Conservation (phyloP, 1,140 invertebrate genomes). For the Brachionus calyciflorus region DNA sequence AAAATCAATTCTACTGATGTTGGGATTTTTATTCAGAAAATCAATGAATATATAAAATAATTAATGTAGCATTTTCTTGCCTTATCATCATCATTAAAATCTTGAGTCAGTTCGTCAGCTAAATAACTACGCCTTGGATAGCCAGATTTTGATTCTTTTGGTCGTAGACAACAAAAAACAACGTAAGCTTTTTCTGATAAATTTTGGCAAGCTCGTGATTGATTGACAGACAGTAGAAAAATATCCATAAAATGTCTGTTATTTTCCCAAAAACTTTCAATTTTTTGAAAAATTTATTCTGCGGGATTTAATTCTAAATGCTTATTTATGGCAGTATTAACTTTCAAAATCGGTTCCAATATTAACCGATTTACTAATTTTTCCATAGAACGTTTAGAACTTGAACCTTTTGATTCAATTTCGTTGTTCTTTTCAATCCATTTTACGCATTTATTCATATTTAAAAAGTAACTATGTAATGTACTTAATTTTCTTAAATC, state of each 20-base stretch:
- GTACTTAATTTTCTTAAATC: too few relatives aligned
- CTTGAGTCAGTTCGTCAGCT: background rate
- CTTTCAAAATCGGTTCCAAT: too few relatives aligned
- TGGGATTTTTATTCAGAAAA: background rate
- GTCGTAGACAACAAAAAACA: background rate
- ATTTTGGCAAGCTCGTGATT: background rate
- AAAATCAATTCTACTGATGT: background rate
- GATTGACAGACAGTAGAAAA: background rate
- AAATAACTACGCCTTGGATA: background rate
- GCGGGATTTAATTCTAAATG: background rate
- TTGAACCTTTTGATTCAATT: too few relatives aligned
- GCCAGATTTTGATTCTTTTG: background rate
- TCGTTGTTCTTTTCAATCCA: too few relatives aligned
- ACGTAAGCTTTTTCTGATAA: slow-evolving; percentile 11
- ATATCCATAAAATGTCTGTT: background rate
- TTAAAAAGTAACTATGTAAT: too few relatives aligned
- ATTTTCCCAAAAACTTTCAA: background rate
- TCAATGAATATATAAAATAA: background rate
- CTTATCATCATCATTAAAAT: background rate
- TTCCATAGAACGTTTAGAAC: too few relatives aligned
- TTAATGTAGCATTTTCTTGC: background rate
- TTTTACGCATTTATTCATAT: too few relatives aligned
- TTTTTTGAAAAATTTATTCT: background rate
- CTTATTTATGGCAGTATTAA: too few relatives aligned
- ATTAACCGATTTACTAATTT: too few relatives aligned